Evolutionary conservation across 2,113 vertebrate species (phyloP).

Genomic region (Grus americana): DNA sequence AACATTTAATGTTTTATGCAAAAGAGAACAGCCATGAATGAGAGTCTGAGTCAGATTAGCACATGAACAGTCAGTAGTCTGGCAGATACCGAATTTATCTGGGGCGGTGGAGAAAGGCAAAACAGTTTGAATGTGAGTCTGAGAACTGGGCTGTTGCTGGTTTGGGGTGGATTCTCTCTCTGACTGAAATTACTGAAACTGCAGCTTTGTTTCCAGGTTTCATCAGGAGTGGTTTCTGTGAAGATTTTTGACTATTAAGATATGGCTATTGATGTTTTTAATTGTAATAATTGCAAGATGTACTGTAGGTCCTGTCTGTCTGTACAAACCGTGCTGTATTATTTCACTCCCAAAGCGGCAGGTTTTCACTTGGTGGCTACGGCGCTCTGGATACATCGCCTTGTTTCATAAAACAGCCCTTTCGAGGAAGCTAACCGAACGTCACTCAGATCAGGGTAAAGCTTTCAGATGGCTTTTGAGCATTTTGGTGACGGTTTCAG

Average conservation of each 20-base stretch:
- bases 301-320: no score
- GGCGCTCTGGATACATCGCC: neutral
- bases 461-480: neutral
- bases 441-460: rapidly evolving
- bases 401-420: neutral
- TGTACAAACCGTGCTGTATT: rapidly evolving
- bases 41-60: slow-evolving; percentile 38
- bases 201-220: neutral
- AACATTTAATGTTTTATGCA: slow-evolving; percentile 37
- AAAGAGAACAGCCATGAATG: slow-evolving; percentile 2
- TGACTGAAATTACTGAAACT: neutral
- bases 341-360: neutral
- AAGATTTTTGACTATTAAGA: neutral
- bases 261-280: neutral
- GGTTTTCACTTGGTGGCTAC: neutral
- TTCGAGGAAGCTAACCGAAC: neutral
- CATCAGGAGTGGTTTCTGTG: neutral
- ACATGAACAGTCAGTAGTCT: slow-evolving; percentile 29
- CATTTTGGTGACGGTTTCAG: neutral
- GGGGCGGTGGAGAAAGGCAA: neutral
- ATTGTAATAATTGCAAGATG: neutral
- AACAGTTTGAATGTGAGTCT: neutral
- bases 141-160: neutral
- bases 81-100: slow-evolving; percentile 10
- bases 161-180: neutral